A percentile compares a stretch with the other conserved stretches of the same genome.
phyloP scores from a whole-genome alignment of 2,888 invertebrate species.

The Kryphioiulus occultus region DNA sequence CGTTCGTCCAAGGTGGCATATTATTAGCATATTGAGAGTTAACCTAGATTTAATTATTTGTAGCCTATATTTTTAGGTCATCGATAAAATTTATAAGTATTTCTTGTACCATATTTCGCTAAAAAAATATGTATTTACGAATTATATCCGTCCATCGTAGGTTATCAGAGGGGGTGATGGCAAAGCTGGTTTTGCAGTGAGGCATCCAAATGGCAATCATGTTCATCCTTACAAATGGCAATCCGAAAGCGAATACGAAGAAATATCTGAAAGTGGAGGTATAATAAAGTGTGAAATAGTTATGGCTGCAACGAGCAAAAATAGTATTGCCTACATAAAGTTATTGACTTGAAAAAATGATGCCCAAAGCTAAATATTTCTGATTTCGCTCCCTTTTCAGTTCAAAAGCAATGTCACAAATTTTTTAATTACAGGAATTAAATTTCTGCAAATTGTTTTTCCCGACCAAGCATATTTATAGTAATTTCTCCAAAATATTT shows the following conservation, averaged over 20 bases:
- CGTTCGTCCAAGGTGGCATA: neutral
- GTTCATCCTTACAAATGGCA: slow-evolving; percentile 92
- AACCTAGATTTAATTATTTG: neutral
- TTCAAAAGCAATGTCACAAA: no score
- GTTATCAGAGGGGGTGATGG: slow-evolving; percentile 92
- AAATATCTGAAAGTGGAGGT: slow-evolving; percentile 77
- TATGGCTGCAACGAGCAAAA: no score
- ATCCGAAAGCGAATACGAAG: slow-evolving; percentile 87
- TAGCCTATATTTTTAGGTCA: neutral
- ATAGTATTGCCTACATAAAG: no score
- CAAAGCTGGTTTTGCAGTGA: slow-evolving; percentile 90
- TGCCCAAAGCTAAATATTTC: no score
- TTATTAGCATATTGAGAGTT: neutral
- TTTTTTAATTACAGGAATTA: no score
- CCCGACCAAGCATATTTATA: no score
- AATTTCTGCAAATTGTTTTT: no score
- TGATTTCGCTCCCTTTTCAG: no score
- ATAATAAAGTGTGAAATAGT: slow-evolving; percentile 20
- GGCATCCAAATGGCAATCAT: slow-evolving; percentile 76
- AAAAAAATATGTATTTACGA: neutral
- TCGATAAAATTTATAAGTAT: neutral
- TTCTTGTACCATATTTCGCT: neutral
- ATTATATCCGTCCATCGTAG: no score
- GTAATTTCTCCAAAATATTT: neutral
- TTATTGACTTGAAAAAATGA: no score